Evolutionary conservation across 2,888 invertebrate species (phyloP), one percentile per base, ranked within the genome.

Genomic region (Adineta ricciae): DNA sequence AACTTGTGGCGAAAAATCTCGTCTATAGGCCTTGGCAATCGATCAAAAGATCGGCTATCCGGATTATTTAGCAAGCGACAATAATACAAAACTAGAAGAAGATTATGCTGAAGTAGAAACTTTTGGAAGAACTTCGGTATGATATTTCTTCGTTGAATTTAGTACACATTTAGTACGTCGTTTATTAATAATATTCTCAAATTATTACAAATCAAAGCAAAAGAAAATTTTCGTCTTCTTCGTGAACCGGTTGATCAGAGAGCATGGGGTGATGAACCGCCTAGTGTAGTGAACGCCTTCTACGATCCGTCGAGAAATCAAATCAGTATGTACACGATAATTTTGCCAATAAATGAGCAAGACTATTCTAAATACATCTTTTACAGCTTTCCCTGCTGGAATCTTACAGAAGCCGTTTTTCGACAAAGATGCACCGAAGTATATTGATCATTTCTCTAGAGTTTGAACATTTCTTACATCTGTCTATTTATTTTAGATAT

Each of bases 221-320:
- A 56, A 54, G 50, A 56, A 36, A 36, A 50, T 7, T 27, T 85
- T 19, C 32, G 38, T 14, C 49, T 83, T 78, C 46, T 85, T 16
- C 73, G 85, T 27, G n/a, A 84, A 54, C n/a, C 49, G 21, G 46
- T 72, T 46, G 52, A 85, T 49, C 24, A 32, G 27, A 85, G 84
- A 85, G 85, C 72, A 49, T 84, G 84, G 84, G 83, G 64, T 64
- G 49, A 32, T 46, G 49, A 41, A 9, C 49, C 84, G 50, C 83
- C 84, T 46, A 89, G 89, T 41, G 87, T 95, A 21, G 95, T 96
- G 9, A 96, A 96, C 90, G 96, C 96, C 3, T 96, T 96, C 91
- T 96, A 96, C 90, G 95, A 94, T 91, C 95, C 95, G 0, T 95
- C 95, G 89, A 95, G 94, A 90, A 96, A 96, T 90, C 95, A 95